Percentiles rank a stretch among this genome's conserved stretches.
phyloP scores from a whole-genome alignment of 2,797 vertebrate species.

The Philypnodon macrostomus region DNA sequence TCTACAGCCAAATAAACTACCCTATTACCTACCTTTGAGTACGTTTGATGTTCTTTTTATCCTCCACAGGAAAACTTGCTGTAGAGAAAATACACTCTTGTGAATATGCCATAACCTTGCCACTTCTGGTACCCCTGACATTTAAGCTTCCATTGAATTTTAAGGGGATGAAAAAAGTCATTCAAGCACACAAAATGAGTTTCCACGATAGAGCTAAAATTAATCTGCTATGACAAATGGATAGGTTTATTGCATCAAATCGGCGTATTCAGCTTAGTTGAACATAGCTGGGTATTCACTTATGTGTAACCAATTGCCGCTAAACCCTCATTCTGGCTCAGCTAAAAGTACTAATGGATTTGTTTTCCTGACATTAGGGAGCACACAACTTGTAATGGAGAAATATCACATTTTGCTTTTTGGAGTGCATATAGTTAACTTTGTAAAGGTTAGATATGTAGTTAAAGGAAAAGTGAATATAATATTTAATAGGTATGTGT shows the following conservation, averaged over 20 bases:
- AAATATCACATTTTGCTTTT: not conserved
- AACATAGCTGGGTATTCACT: slow-evolving; percentile 12
- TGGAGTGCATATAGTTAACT: not conserved
- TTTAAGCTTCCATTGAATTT: slow-evolving; percentile 11
- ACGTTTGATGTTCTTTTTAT: not conserved
- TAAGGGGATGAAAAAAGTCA: slow-evolving; percentile 8
- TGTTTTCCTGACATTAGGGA: slow-evolving; percentile 7
- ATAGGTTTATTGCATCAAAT: slow-evolving; percentile 22
- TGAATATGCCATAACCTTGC: not conserved
- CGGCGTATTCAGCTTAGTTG: slow-evolving; percentile 8
- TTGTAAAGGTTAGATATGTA: not conserved
- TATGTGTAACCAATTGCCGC: slow-evolving; percentile 8
- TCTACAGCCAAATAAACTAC: not conserved
- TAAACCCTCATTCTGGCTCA: slow-evolving; percentile 9
- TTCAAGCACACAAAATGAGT: slow-evolving; percentile 21
- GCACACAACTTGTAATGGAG: not conserved
- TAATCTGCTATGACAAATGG: slow-evolving; percentile 28
- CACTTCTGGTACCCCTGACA: slow-evolving; percentile 13
- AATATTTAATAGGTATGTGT: too few species aligned
- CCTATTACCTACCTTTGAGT: not conserved
- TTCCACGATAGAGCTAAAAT: slow-evolving; percentile 22
- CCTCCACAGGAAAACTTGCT: not conserved
- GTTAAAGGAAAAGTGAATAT: too few species aligned
- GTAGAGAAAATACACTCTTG: not conserved
- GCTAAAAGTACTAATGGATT: not conserved